Base-by-base conservation (phyloP, 2,113 vertebrate species). In the Fregetta grallaria region DNA sequence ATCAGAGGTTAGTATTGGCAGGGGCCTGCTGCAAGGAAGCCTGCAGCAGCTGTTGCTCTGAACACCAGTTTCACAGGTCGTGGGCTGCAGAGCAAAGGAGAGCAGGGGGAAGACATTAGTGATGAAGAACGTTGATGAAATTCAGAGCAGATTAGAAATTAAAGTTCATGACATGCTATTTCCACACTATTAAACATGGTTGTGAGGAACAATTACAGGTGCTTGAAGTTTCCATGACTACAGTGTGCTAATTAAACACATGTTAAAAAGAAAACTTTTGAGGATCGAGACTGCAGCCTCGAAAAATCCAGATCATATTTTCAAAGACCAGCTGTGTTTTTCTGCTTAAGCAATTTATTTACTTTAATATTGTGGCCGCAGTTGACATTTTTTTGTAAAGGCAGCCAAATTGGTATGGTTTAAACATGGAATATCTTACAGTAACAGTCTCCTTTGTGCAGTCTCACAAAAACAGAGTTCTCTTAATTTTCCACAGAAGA, bases 201-300 rank as follows among this genome's bases (percentile, higher is more conserved):
- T 38, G 36, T 75, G 42, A 87, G 78, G 79, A 95, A 85, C 63
- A 97, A 49, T 67, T 91, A 58, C 61, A 95, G 90, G 88, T 95
- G 27, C 26, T 95, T 92, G 93, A 97, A 96, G 73, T 94, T 80
- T 91, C 93, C 58, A 83, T 90, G 87, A 91, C 86, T 94, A 83
- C 79, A 84, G 90, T 85, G 74, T 80, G 72, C 87, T 97, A 96
- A 97, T 96, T 95, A 96, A 95, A 94, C 36, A 92, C 78, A 59
- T 27, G 27, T 76, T 87, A 71, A 71, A 96, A 94, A 55, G 90
- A 94, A 96, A 96, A 88, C 11, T 95, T 96, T 7, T 22, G 45
- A 88, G 53, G 40, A 83, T 65, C 0, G 0, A 90, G 40, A 68
- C 66, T 40, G 38, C 18, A 92, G 74, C 13, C 34, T 76, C 79